Percentiles rank a stretch among this genome's conserved stretches.
phyloP scores from a whole-genome alignment of 1,140 invertebrate genomes.

The Drosophila pandora region DNA sequence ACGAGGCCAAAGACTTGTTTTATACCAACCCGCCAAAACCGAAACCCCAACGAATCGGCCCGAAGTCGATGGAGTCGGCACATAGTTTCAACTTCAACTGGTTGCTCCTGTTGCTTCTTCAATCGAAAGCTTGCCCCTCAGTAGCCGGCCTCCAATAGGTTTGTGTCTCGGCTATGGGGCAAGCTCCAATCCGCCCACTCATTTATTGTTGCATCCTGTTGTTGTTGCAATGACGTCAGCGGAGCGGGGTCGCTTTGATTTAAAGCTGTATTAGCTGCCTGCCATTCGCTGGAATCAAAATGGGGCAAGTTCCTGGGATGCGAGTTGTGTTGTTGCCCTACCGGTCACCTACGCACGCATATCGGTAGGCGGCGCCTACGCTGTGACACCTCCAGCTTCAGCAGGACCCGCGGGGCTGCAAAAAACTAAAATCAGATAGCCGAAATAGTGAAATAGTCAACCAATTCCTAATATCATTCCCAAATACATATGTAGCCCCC shows the following conservation, averaged over 20 bases:
- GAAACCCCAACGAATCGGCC: conserved; percentile 22
- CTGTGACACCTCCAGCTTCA: neutral
- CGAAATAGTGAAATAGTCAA: neutral
- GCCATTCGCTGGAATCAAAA: conserved; percentile 67
- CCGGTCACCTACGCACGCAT: conserved; percentile 59
- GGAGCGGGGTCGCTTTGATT: conserved; percentile 56
- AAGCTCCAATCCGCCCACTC: conserved; percentile 49
- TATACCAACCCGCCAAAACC: conserved; percentile 60
- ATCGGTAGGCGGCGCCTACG: conserved; percentile 68
- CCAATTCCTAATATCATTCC: neutral
- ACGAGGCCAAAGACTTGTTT: conserved; percentile 59
- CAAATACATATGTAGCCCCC: neutral
- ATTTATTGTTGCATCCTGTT: conserved; percentile 20
- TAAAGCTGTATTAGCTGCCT: conserved; percentile 61
- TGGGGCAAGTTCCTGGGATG: conserved; percentile 24
- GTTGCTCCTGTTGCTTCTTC: conserved; percentile 73
- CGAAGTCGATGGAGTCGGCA: conserved; percentile 12
- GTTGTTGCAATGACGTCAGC: conserved; percentile 58
- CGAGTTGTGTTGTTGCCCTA: conserved; percentile 27
- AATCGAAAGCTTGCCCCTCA: conserved; percentile 47
- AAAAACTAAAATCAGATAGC: neutral
- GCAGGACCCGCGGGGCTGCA: neutral
- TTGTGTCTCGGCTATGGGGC: conserved; percentile 32
- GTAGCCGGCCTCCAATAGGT: conserved; percentile 32
- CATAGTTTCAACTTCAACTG: conserved; percentile 66